These are phyloP conservation scores for Cuculus canorus DNA, from an alignment of 2,797 vertebrate genomes.

Conservation along the genomic window DNA sequence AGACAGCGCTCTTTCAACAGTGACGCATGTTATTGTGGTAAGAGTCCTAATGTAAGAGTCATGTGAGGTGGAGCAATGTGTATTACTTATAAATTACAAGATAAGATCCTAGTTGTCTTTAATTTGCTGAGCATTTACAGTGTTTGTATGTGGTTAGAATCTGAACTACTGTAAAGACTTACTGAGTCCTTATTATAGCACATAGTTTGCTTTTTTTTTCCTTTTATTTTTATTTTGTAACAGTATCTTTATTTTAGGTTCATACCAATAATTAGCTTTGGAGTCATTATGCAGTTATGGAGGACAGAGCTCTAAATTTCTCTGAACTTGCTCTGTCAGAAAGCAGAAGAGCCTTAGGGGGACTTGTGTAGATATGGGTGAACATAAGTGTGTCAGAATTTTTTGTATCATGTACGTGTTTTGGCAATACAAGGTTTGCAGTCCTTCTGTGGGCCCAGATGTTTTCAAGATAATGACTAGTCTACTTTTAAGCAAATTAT, in stretches of 20 bases:
- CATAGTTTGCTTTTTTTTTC: neutral
- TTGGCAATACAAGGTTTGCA: neutral
- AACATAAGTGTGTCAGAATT: neutral
- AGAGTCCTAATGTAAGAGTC: conserved; percentile 31
- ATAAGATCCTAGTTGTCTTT: neutral
- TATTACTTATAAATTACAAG: neutral
- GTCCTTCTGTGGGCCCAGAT: neutral
- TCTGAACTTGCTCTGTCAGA: neutral
- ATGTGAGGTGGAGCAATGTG: neutral
- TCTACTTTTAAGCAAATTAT: neutral
- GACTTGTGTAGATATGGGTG: accelerated
- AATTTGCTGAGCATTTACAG: neutral
- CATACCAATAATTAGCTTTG: neutral
- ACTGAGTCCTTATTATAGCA: neutral
- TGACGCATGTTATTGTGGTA: conserved; percentile 97
- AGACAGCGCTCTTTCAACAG: conserved; percentile 84
- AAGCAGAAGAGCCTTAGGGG: neutral
- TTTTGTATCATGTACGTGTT: neutral
- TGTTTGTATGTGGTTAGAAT: neutral
- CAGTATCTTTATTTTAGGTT: neutral
- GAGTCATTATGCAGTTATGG: neutral
- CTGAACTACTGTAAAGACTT: neutral
- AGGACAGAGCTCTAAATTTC: neutral
- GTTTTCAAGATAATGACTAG: neutral
- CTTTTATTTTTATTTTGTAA: neutral